Percentiles rank a stretch among this genome's conserved stretches.
phyloP scores from a whole-genome alignment of 2,888 invertebrate species.

The Siphonodentalium dalli region DNA sequence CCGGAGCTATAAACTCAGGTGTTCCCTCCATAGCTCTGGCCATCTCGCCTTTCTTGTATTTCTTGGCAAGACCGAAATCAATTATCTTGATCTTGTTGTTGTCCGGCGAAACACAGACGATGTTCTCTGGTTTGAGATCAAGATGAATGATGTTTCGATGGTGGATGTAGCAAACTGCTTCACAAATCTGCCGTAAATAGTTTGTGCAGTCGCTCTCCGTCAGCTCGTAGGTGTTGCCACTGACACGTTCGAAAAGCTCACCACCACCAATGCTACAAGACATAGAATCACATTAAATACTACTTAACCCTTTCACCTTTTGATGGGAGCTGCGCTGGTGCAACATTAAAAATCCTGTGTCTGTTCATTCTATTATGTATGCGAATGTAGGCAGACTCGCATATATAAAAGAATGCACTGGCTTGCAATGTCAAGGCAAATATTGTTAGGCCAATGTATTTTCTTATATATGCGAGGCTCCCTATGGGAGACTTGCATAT shows the following conservation, averaged over 20 bases:
- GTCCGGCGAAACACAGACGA: slow-evolving; percentile 90
- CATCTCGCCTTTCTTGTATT: slow-evolving; percentile 90
- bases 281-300: slow-evolving; percentile 77
- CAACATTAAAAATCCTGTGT: too few relatives aligned
- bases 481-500: too few relatives aligned
- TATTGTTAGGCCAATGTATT: too few relatives aligned
- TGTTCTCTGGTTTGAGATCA: slow-evolving; percentile 99
- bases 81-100: slow-evolving; percentile 98
- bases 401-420: too few relatives aligned
- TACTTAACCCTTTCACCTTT: too few relatives aligned
- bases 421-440: too few relatives aligned
- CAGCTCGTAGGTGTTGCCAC: slow-evolving; percentile 95
- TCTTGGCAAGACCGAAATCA: slow-evolving; percentile 95
- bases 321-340: too few relatives aligned
- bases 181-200: slow-evolving; percentile 97
- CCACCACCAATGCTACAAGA: slow-evolving; percentile 90
- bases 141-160: slow-evolving; percentile 92
- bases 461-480: too few relatives aligned
- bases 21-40: slow-evolving; percentile 68
- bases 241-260: slow-evolving; percentile 97
- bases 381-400: too few relatives aligned
- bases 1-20: slow-evolving; percentile 65
- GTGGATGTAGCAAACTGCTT: slow-evolving; percentile 96
- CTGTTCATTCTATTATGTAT: too few relatives aligned
- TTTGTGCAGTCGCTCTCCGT: slow-evolving; percentile 96